Percentiles rank a stretch among this genome's conserved stretches.
phyloP scores from a whole-genome alignment of 2,113 vertebrate genomes.

The Corythornis madagascariensis region DNA sequence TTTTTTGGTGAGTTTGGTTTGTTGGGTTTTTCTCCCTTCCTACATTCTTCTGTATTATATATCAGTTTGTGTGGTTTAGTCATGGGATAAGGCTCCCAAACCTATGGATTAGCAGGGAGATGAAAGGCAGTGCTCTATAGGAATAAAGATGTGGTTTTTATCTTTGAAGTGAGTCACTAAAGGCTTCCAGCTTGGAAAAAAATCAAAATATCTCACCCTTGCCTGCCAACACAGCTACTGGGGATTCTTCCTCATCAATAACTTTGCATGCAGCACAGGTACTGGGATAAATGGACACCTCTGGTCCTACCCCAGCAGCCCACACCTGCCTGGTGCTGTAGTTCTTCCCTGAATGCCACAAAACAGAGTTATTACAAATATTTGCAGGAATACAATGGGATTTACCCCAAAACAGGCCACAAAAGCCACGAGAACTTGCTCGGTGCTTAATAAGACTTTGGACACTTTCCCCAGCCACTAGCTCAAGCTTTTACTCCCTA shows the following conservation, averaged over 20 bases:
- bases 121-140: not conserved
- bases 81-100: not conserved
- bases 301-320: not conserved
- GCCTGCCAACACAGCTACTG: not conserved
- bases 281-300: not conserved
- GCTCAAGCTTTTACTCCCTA: not conserved
- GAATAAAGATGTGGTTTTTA: not conserved
- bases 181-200: not conserved
- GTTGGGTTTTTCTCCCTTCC: not conserved
- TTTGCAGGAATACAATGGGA: not conserved
- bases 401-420: not conserved
- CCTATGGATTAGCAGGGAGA: not conserved
- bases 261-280: not conserved
- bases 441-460: not conserved
- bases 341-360: not conserved
- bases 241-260: not conserved
- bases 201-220: not conserved
- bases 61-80: not conserved
- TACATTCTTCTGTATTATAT: not conserved
- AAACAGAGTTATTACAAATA: not conserved
- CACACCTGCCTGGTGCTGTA: accelerated
- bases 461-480: not conserved
- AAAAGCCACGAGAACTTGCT: not conserved
- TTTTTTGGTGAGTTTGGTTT: not conserved
- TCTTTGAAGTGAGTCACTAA: not conserved